Conservation (phyloP, 2,888 invertebrate genomes). For the Thera obeliscata region DNA sequence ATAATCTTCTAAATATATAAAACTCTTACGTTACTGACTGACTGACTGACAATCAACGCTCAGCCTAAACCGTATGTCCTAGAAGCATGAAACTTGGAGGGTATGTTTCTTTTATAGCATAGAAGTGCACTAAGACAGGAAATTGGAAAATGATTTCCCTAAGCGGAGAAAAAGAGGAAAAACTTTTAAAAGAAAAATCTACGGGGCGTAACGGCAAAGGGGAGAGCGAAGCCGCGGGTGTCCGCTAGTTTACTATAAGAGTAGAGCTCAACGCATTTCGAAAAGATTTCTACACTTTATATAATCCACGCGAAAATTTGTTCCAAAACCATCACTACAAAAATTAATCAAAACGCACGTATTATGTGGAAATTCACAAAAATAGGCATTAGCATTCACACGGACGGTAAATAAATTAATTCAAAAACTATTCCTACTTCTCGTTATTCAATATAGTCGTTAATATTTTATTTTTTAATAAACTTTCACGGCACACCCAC, state of each 20-base stretch:
- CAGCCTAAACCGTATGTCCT: too few species aligned
- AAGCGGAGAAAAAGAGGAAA: too few species aligned
- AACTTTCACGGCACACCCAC: constrained; percentile 55
- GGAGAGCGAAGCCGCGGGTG: too few species aligned
- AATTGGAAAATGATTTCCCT: too few species aligned
- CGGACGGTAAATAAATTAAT: constrained; percentile 35
- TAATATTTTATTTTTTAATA: constrained; percentile 41
- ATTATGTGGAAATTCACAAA: constrained; percentile 37
- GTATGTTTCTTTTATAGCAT: too few species aligned
- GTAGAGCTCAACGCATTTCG: constrained; percentile 32
- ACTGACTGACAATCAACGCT: too few species aligned
- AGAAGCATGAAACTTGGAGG: too few species aligned
- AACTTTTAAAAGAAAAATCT: too few species aligned
- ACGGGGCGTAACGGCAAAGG: too few species aligned
- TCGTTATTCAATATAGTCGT: constrained; percentile 43
- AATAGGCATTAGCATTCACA: constrained; percentile 35
- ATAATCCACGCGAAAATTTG: constrained; percentile 28
- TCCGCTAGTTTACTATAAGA: constrained; percentile 8
- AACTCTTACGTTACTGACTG: too few species aligned
- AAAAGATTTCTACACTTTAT: constrained; percentile 23
- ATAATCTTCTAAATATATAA: too few species aligned
- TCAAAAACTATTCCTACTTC: constrained; percentile 31
- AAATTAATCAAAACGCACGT: constrained; percentile 31
- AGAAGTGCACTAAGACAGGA: too few species aligned
- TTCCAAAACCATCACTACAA: constrained; percentile 24